Percentiles rank a stretch among this genome's conserved stretches.
Conservation (phyloP, 1,140 invertebrate genomes). For the Phymastichus coffea region DNA sequence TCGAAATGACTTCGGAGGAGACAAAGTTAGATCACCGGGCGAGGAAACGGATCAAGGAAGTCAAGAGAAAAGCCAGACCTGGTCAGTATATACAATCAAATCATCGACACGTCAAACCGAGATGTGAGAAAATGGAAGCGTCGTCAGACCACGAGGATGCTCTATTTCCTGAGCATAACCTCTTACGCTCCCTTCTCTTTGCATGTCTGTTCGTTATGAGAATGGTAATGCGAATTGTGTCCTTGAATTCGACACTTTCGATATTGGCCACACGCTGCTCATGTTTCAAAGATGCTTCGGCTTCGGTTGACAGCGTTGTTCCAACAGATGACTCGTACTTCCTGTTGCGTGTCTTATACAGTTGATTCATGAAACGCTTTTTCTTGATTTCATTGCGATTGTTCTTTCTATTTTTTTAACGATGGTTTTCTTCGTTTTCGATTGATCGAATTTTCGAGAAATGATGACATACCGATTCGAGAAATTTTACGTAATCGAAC, state of each 20-base stretch:
- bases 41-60: conserved; percentile 81
- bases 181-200: background rate
- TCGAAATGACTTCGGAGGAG: conserved; percentile 48
- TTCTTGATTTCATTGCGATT: no score
- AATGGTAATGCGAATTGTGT: background rate
- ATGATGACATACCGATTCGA: background rate
- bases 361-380: no score
- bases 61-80: conserved; percentile 84
- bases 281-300: background rate
- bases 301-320: no score
- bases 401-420: no score
- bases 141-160: background rate
- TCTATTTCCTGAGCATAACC: background rate
- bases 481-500: conserved; percentile 12
- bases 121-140: background rate
- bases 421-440: no score
- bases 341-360: no score
- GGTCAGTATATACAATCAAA: conserved; percentile 60
- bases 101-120: background rate
- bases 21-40: conserved; percentile 70
- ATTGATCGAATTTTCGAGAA: background rate
- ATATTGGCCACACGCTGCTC: background rate
- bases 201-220: background rate
- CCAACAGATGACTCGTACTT: no score
- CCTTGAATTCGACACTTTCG: background rate